Evolutionary conservation across 2,113 vertebrate genomes (phyloP).

Genomic region (Garra rufa): DNA sequence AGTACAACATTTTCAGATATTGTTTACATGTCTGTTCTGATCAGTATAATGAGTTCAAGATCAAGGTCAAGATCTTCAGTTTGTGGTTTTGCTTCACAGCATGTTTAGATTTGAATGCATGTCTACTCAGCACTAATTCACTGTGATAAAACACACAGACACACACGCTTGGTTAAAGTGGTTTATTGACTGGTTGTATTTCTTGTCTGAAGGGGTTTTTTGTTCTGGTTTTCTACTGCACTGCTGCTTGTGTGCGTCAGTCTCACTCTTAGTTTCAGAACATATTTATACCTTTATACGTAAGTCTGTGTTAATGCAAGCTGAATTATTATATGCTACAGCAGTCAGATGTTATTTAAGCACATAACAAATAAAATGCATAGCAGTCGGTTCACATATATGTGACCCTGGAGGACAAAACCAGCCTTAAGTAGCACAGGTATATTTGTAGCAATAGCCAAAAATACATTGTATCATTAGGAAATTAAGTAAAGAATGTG

Average conservation of each 20-base stretch:
- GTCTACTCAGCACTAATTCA: neutral
- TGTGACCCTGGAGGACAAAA: too few relatives aligned
- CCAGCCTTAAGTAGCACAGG: too few relatives aligned
- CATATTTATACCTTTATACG: neutral
- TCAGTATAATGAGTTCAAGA: neutral
- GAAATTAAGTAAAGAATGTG: too few relatives aligned
- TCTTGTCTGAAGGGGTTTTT: neutral
- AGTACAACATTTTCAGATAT: too few relatives aligned
- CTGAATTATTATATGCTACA: neutral
- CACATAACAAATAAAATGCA: neutral
- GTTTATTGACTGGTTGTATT: neutral
- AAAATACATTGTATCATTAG: too few relatives aligned
- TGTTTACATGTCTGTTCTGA: too few relatives aligned
- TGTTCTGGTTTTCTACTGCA: neutral
- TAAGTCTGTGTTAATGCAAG: too few relatives aligned
- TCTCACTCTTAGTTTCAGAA: neutral
- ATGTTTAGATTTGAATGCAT: neutral
- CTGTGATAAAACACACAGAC: neutral
- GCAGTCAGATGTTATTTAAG: neutral
- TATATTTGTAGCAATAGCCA: too few relatives aligned
- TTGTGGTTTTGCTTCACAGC: neutral
- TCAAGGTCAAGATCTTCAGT: neutral
- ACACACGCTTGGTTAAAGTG: neutral
- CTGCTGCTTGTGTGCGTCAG: neutral
- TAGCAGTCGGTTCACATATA: neutral